Conservation (phyloP, 2,797 vertebrate genomes). For the Myoxocephalus aenaeus region DNA sequence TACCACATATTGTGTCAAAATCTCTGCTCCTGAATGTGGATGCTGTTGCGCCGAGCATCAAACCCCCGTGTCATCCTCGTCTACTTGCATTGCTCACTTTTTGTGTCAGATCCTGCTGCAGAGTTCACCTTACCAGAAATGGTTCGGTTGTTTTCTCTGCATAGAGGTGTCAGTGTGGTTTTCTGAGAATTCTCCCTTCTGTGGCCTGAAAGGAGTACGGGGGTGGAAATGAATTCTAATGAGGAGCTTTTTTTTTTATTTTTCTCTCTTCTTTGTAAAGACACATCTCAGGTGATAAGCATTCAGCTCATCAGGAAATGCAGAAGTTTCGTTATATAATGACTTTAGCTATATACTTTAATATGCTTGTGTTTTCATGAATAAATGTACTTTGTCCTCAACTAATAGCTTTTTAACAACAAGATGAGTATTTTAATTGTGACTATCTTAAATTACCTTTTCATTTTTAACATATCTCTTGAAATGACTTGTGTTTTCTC, state of each 20-base stretch:
- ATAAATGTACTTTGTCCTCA: not conserved
- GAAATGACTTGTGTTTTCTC: not conserved
- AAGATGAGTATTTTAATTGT: not conserved
- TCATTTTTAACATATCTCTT: not conserved
- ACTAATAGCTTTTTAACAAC: not conserved
- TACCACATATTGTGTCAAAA: conserved; percentile 43
- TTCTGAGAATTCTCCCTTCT: conserved; percentile 68
- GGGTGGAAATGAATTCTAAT: conserved; percentile 36
- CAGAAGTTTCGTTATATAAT: not conserved
- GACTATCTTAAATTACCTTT: not conserved
- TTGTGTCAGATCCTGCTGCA: conserved; percentile 59
- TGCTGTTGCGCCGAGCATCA: conserved; percentile 23
- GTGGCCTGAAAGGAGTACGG: conserved; percentile 10
- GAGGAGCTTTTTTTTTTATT: not conserved
- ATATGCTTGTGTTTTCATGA: not conserved
- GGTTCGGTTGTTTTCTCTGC: conserved; percentile 63
- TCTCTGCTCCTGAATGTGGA: conserved; percentile 34
- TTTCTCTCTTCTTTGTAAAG: conserved; percentile 4
- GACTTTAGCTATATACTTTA: not conserved
- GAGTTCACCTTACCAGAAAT: no score
- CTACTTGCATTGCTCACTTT: conserved; percentile 37
- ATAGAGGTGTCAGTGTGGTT: conserved; percentile 60
- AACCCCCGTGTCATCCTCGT: conserved; percentile 43
- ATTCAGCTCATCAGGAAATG: not conserved
- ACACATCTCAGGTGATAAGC: not conserved